Evolutionary conservation across 2,113 vertebrate species (phyloP).

Genomic region (Aramus guarauna): DNA sequence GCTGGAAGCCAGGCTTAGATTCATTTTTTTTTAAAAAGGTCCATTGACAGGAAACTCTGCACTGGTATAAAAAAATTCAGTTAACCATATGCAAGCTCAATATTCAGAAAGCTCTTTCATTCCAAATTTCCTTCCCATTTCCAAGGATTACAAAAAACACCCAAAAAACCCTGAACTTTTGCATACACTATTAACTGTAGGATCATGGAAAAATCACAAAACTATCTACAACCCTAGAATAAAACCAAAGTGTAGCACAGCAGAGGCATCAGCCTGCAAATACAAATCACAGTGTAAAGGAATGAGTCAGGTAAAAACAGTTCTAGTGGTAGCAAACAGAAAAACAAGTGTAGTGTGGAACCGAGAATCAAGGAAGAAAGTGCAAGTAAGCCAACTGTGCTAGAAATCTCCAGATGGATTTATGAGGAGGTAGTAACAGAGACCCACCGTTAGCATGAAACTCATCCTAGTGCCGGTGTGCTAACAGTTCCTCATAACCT

Average conservation of each 20-base stretch:
- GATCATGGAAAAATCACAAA: neutral
- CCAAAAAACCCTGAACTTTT: neutral
- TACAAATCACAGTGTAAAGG: neutral
- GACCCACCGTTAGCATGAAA: accelerated
- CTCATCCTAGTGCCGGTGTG: accelerated
- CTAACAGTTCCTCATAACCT: accelerated
- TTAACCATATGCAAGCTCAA: neutral
- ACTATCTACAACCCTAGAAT: neutral
- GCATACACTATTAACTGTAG: neutral
- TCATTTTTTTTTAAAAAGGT: neutral
- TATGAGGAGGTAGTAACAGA: neutral
- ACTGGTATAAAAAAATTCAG: neutral
- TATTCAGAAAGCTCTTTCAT: neutral
- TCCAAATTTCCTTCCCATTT: neutral
- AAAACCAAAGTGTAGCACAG: accelerated
- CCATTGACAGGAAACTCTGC: neutral
- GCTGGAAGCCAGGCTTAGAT: neutral
- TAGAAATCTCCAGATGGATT: neutral
- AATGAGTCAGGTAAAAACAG: neutral
- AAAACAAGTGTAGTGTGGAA: neutral
- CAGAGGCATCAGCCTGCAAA: neutral
- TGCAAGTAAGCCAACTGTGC: neutral
- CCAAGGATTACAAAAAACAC: neutral
- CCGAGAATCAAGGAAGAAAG: neutral
- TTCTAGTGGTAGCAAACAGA: neutral